Conservation (phyloP, 2,113 vertebrate genomes). For the Conger conger region DNA sequence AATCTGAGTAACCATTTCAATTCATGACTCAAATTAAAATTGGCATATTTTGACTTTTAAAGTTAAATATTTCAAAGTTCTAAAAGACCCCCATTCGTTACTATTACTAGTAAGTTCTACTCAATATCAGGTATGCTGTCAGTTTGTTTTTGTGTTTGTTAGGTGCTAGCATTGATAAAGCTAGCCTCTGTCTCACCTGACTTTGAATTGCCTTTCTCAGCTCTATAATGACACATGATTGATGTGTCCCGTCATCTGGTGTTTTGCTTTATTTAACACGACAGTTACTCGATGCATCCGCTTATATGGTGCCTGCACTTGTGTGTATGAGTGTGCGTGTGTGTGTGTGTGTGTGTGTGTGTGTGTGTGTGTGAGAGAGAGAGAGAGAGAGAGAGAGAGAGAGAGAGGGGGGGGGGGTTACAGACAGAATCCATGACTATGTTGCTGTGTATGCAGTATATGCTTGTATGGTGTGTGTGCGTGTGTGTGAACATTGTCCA, state of each 20-base stretch:
- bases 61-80: no score
- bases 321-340: conserved; percentile 13
- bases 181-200: conserved; percentile 38
- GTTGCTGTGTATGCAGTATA: no score
- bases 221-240: conserved; percentile 55
- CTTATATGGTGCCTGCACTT: not conserved
- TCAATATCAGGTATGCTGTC: no score
- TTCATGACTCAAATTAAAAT: no score
- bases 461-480: conserved; percentile 3
- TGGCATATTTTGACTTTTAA: no score
- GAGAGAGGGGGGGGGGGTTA: no score
- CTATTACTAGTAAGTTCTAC: no score
- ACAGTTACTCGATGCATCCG: conserved; percentile 30
- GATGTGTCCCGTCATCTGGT: conserved; percentile 50
- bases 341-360: conserved; percentile 5
- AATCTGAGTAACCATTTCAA: no score
- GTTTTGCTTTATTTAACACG: conserved; percentile 51
- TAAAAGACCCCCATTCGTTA: no score
- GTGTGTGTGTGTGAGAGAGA: no score
- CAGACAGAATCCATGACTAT: no score
- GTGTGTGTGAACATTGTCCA: not conserved
- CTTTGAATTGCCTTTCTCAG: conserved; percentile 47
- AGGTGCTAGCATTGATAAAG: not conserved
- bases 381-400: no score
- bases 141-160: not conserved